Evolutionary conservation across 2,797 vertebrate genomes (phyloP).

Genomic region (Hydrocynus forskahlii): DNA sequence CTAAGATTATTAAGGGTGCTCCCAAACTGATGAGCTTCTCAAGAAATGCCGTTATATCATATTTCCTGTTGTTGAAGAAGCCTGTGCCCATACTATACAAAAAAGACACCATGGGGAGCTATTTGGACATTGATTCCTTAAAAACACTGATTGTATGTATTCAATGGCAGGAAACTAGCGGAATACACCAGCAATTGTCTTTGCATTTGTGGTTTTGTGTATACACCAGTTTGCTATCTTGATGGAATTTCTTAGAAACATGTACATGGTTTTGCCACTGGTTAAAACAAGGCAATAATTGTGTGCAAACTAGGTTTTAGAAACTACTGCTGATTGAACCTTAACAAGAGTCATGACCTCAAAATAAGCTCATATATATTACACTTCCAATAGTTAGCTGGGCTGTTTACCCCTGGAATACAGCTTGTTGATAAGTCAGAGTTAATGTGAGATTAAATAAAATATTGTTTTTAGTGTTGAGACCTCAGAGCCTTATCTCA

Average conservation of each 20-base stretch:
- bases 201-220: constrained; percentile 32
- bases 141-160: constrained; percentile 44
- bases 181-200: constrained; percentile 45
- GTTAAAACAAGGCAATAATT: not conserved
- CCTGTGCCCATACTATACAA: constrained; percentile 10
- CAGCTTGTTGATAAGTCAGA: constrained; percentile 18
- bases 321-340: not conserved
- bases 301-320: not conserved
- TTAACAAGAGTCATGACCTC: not conserved
- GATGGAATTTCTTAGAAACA: constrained; percentile 7
- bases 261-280: not conserved
- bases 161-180: constrained; percentile 50
- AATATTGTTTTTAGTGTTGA: constrained; percentile 15
- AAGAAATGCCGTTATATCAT: constrained; percentile 31
- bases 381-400: constrained; percentile 10
- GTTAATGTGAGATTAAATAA: constrained; percentile 22
- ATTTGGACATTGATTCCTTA: constrained; percentile 43
- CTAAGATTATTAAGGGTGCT: constrained; percentile 9
- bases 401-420: not conserved
- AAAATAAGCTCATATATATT: constrained; percentile 15
- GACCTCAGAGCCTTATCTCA: constrained; percentile 36
- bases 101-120: constrained; percentile 43
- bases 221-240: constrained; percentile 8
- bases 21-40: constrained; percentile 16
- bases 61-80: constrained; percentile 50